Base-by-base conservation (phyloP, 2,888 invertebrate genomes). In the Auanema sp. region DNA sequence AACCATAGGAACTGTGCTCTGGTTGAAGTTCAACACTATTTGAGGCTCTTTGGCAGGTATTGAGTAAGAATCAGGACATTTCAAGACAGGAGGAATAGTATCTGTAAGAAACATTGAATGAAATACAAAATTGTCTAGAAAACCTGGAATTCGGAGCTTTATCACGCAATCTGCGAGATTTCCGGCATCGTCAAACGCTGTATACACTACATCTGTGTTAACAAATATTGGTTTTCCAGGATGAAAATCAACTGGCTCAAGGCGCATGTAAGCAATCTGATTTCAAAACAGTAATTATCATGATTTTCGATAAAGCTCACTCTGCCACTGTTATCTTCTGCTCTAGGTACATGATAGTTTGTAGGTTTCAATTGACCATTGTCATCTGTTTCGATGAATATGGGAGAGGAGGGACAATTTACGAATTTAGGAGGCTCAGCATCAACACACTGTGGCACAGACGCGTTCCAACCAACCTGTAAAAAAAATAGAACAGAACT, bases 101-200 rank as follows among this genome's bases (percentile, higher is more conserved):
- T 83, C 82, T 70, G 68, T 57, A 71, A 60, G 12, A 50, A 53
- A 51, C 10, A 51, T 14, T 14, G 51, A 51, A n/a, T n/a, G 18
- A 51, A 51, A 12, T 12, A 18, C 18, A 18, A 14, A 12, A 51
- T 10, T 51, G 51, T 12, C 16, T 51, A 12, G 18, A 11, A 49
- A 33, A 77, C 78, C 79, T 14, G 81, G 81, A 52, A 83, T 77
- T 60, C 83, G 92, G 40, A 97, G 92, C 79, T 93, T 93, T 40
- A 97, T 93, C 87, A 92, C 91, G 83, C 97, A 97, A 83, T 93
- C 93, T 14, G 95, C 97, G 14, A 93, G 93, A 83, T 97, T 97
- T 74, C 95, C 95, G 83, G 95, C 95, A 80, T 92, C 93, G 86
- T 97, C 97, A 81, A 92, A 96, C 2, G 96, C 97, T 0, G 94